A percentile compares a stretch with the other conserved stretches of the same genome.
phyloP scores from a whole-genome alignment of 2,888 invertebrate species.

The Cyclophora albipunctata region DNA sequence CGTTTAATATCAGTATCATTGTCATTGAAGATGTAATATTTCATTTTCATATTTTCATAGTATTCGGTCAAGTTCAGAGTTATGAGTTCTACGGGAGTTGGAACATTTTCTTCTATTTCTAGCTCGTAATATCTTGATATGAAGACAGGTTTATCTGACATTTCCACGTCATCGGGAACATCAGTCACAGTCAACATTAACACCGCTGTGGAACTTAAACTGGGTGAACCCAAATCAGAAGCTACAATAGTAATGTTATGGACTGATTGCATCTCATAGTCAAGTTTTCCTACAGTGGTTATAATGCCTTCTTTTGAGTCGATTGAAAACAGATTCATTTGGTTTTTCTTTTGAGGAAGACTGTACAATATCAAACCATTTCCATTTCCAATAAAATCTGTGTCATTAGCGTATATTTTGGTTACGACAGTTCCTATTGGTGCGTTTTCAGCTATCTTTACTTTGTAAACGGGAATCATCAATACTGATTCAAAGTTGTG shows the following conservation, averaged over 20 bases:
- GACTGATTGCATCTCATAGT: slow-evolving; percentile 79
- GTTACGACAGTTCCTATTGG: slow-evolving; percentile 84
- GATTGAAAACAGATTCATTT: slow-evolving; percentile 81
- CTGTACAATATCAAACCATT: slow-evolving; percentile 89
- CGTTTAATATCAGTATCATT: slow-evolving; percentile 75
- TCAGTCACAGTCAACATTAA: slow-evolving; percentile 80
- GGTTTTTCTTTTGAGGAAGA: slow-evolving; percentile 79
- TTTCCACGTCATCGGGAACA: slow-evolving; percentile 75
- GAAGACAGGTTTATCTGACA: slow-evolving; percentile 71
- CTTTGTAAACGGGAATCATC: slow-evolving; percentile 83
- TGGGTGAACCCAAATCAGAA: slow-evolving; percentile 89
- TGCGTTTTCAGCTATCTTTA: slow-evolving; percentile 83
- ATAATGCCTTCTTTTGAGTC: slow-evolving; percentile 91
- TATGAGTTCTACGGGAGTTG: slow-evolving; percentile 82
- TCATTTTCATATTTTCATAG: slow-evolving; percentile 78
- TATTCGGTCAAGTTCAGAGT: slow-evolving; percentile 84
- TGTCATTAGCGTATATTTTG: slow-evolving; percentile 87
- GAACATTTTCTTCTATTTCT: slow-evolving; percentile 87
- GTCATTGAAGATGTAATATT: slow-evolving; percentile 78
- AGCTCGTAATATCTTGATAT: slow-evolving; percentile 86
- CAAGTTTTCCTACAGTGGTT: slow-evolving; percentile 82
- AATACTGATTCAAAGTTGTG: slow-evolving; percentile 70
- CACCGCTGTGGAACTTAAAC: slow-evolving; percentile 85
- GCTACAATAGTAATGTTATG: slow-evolving; percentile 88
- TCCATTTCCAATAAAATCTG: slow-evolving; percentile 90